Evolutionary conservation across 2,113 vertebrate species (phyloP).

Genomic region (Rhinogobius similis): DNA sequence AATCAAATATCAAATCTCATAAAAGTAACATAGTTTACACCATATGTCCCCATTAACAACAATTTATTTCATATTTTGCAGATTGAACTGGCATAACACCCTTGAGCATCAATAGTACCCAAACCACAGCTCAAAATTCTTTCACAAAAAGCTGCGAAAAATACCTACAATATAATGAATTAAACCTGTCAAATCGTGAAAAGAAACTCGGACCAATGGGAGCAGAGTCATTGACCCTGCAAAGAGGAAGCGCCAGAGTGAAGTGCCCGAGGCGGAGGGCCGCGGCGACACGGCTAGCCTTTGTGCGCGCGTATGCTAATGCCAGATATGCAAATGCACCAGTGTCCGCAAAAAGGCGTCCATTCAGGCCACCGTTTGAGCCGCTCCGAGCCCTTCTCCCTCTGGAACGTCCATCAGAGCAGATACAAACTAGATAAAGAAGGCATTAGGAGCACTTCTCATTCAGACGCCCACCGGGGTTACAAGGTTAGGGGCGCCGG

Average conservation of each 20-base stretch:
- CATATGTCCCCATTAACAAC: no score
- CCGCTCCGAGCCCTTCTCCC: constrained; percentile 34
- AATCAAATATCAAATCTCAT: no score
- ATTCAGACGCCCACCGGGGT: constrained; percentile 62
- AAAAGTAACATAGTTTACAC: no score
- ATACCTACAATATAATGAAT: neutral
- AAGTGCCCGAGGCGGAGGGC: constrained; percentile 28
- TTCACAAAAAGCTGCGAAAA: neutral
- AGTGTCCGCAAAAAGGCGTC: constrained; percentile 36
- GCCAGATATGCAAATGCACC: constrained; percentile 54
- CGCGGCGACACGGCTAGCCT: constrained; percentile 47
- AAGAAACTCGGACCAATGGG: neutral
- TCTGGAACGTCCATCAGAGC: constrained; percentile 26
- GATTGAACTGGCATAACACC: neutral
- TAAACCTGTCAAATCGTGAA: neutral
- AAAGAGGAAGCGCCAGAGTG: constrained; percentile 27
- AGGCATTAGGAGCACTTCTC: constrained; percentile 46
- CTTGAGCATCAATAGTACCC: neutral
- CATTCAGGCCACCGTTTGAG: constrained; percentile 45
- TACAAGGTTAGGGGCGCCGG: constrained; percentile 31
- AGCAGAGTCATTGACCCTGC: neutral
- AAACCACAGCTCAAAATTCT: neutral
- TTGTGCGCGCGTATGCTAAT: constrained; percentile 65
- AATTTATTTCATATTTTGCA: no score
- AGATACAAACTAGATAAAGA: constrained; percentile 51